Conservation (phyloP, 2,888 invertebrate genomes). For the Athalia cordata region DNA sequence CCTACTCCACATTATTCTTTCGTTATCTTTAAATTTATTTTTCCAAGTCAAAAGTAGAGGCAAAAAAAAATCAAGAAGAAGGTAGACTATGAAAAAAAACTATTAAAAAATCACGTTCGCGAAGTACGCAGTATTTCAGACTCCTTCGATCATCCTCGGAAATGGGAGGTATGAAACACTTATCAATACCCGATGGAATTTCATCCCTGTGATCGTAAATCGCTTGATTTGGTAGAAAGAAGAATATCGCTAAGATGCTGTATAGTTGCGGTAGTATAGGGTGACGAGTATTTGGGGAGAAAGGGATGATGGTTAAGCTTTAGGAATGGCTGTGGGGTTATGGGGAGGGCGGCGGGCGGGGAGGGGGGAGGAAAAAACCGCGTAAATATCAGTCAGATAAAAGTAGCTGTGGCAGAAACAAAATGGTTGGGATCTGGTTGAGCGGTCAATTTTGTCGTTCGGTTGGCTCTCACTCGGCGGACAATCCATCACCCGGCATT, state of each 20-base stretch:
- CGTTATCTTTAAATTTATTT: no score
- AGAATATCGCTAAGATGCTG: no score
- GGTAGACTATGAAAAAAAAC: background rate
- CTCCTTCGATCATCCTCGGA: slow-evolving; percentile 43
- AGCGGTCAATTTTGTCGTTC: slow-evolving; percentile 64
- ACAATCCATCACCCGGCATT: slow-evolving; percentile 61
- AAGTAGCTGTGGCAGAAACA: slow-evolving; percentile 36
- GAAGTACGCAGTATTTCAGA: background rate
- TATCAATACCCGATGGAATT: slow-evolving; percentile 60
- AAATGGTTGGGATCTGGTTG: slow-evolving; percentile 46
- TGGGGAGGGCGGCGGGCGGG: background rate
- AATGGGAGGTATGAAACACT: slow-evolving; percentile 57
- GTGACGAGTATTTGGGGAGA: background rate
- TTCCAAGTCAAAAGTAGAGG: no score
- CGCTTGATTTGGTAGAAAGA: slow-evolving; percentile 12
- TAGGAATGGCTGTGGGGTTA: background rate
- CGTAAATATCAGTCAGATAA: slow-evolving; percentile 38
- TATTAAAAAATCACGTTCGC: background rate
- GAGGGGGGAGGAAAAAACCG: slow-evolving; percentile 8
- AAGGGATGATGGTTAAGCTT: slow-evolving; percentile 9
- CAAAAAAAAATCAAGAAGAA: background rate
- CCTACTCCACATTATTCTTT: no score
- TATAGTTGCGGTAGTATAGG: no score
- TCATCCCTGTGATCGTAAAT: slow-evolving; percentile 51
- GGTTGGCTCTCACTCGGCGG: slow-evolving; percentile 55